A percentile compares a stretch with the other conserved stretches of the same genome.
Evolutionary conservation across 2,113 vertebrate species (phyloP).

Genomic region (Jacana jacana): DNA sequence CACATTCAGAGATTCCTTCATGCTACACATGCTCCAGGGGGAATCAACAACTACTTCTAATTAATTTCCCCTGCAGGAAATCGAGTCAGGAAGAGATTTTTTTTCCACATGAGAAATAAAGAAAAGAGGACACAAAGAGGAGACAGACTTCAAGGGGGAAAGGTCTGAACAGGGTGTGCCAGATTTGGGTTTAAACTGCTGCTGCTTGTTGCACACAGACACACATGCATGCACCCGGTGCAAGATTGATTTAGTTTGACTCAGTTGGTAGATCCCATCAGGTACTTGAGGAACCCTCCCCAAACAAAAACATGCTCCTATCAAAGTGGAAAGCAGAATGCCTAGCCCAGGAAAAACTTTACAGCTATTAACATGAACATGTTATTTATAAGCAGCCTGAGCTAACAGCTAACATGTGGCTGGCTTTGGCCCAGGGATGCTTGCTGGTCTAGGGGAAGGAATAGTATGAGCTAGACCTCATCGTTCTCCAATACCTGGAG

Average conservation of each 20-base stretch:
- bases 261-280: neutral
- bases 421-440: neutral
- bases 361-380: neutral
- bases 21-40: neutral
- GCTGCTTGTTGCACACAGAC: neutral
- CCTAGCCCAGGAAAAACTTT: neutral
- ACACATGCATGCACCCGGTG: rapidly evolving
- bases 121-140: neutral
- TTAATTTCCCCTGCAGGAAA: neutral
- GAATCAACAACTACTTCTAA: neutral
- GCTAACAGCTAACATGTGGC: constrained; percentile 18
- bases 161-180: neutral
- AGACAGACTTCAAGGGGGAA: neutral
- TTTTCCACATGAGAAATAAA: neutral
- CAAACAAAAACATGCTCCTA: neutral
- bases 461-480: neutral
- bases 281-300: neutral
- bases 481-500: neutral
- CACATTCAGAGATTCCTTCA: neutral
- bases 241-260: neutral
- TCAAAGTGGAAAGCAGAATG: neutral
- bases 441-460: neutral
- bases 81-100: neutral
- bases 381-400: neutral
- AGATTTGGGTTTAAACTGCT: neutral